phyloP scores from a whole-genome alignment of 2,888 invertebrate genomes.

The Thecocarcelia acutangulata region DNA sequence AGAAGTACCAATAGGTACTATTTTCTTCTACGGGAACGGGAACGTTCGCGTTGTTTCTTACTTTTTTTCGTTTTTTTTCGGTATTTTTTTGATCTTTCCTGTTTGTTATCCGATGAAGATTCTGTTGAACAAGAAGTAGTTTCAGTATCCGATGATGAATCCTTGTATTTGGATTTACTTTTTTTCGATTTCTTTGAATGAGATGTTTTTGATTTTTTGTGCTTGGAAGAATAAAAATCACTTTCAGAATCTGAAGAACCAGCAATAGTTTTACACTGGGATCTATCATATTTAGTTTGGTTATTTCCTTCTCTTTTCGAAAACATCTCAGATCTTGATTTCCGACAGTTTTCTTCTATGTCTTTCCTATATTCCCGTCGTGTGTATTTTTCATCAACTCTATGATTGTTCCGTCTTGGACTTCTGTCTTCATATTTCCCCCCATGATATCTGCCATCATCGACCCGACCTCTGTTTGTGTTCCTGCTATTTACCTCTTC shows the following conservation, averaged over 20 bases:
- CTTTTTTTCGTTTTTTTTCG: conserved; percentile 81
- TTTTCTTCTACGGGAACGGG: conserved; percentile 70
- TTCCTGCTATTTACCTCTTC: neutral
- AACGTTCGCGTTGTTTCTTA: conserved; percentile 78
- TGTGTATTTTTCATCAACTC: neutral
- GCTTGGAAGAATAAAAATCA: conserved; percentile 72
- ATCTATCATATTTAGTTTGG: conserved; percentile 16
- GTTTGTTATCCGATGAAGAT: conserved; percentile 68
- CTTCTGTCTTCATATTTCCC: conserved; percentile 1
- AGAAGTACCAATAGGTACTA: neutral
- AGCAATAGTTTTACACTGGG: neutral
- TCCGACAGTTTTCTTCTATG: no score
- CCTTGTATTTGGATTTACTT: conserved; percentile 70
- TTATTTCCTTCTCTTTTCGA: conserved; percentile 35
- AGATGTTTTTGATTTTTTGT: conserved; percentile 73
- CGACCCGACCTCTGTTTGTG: neutral
- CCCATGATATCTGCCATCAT: conserved; percentile 24
- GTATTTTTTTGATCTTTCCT: conserved; percentile 73
- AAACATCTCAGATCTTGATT: neutral
- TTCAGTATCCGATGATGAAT: conserved; percentile 49
- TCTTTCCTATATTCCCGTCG: neutral
- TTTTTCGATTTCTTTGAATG: conserved; percentile 73
- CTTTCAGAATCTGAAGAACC: conserved; percentile 71
- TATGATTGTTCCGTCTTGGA: neutral
- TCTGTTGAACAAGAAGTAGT: conserved; percentile 11